A percentile compares a stretch with the other conserved stretches of the same genome.
These are phyloP conservation scores for Epinotia brunnichana DNA, from an alignment of 2,888 invertebrate species.

Conservation along the genomic window DNA sequence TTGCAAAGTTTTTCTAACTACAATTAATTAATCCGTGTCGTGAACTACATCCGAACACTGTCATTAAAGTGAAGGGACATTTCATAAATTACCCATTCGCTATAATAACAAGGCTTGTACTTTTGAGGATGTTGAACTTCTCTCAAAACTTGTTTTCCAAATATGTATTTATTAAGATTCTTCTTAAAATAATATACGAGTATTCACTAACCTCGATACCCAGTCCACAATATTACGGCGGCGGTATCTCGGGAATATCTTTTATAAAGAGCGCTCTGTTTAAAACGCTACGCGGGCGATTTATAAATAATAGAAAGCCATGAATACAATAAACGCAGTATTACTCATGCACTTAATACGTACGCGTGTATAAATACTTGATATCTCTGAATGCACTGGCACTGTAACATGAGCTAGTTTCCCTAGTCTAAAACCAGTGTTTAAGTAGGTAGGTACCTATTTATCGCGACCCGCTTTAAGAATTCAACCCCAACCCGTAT, in stretches of 20 bases:
- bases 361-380: conserved; percentile 12
- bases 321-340: neutral
- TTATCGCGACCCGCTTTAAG: conserved; percentile 10
- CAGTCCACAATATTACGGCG: neutral
- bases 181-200: neutral
- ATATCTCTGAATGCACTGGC: conserved; percentile 5
- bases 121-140: conserved; percentile 1
- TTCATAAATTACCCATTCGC: conserved; percentile 7
- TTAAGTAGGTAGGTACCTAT: neutral
- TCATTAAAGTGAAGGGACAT: conserved; percentile 48
- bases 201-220: neutral
- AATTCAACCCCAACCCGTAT: conserved; percentile 72
- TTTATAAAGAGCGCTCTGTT: neutral
- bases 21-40: conserved; percentile 79
- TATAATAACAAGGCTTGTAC: conserved; percentile 11
- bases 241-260: neutral
- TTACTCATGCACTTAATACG: neutral
- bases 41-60: conserved; percentile 57
- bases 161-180: conserved; percentile 1
- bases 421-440: conserved; percentile 3
- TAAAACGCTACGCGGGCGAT: neutral
- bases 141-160: conserved; percentile 16
- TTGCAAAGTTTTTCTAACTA: conserved; percentile 71
- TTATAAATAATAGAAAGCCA: neutral
- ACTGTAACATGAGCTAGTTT: neutral